A percentile compares a stretch with the other conserved stretches of the same genome.
Conservation (phyloP, 2,888 invertebrate genomes). For the Diploptera punctata region DNA sequence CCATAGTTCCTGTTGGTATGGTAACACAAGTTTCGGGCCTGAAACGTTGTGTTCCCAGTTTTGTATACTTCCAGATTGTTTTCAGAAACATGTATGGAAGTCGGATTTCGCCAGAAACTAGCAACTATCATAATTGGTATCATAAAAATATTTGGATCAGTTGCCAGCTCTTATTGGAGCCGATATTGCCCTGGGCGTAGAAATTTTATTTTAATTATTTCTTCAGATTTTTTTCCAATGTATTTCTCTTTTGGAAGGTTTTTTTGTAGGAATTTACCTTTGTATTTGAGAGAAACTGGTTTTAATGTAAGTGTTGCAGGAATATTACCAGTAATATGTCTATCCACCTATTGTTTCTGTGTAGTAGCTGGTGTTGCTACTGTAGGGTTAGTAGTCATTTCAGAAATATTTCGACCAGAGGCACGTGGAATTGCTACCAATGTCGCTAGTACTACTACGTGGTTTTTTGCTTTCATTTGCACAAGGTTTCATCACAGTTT, state of each 20-base stretch:
- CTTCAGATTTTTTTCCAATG: background rate
- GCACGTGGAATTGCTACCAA: conserved; percentile 23
- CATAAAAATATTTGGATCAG: background rate
- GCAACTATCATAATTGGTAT: background rate
- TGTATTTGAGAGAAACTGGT: no score
- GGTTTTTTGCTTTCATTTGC: conserved; percentile 53
- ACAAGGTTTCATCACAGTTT: conserved; percentile 55
- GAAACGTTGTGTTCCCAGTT: no score
- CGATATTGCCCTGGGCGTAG: background rate
- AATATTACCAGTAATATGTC: conserved; percentile 61
- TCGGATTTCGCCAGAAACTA: background rate
- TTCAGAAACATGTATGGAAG: background rate
- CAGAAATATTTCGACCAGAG: conserved; percentile 33
- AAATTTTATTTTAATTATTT: background rate
- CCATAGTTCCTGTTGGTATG: background rate
- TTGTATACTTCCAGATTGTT: background rate
- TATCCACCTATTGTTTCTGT: conserved; percentile 58
- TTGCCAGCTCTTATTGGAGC: background rate
- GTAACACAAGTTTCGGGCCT: background rate
- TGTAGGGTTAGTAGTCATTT: conserved; percentile 32
- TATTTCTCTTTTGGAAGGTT: background rate
- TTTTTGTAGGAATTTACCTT: no score
- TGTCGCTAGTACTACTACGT: conserved; percentile 46
- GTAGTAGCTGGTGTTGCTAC: conserved; percentile 57
- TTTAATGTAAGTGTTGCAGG: no score